Evolutionary conservation across 2,113 vertebrate species (phyloP).

Genomic region (Felis catus): F.catus_Fca126_mat1.0 CM031413.1:31696001-31696500

Average conservation of each 20-base stretch:
- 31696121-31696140: neutral
- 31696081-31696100: neutral
- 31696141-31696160: rapidly evolving
- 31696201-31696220: neutral
- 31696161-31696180: neutral
- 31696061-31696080: neutral
- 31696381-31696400: neutral
- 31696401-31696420: neutral
- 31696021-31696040: neutral
- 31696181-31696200: neutral
- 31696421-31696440: neutral
- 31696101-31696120: neutral
- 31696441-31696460: neutral
- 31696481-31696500: neutral
- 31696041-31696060: neutral
- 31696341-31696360: neutral
- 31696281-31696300: neutral
- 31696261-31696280: neutral
- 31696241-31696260: neutral
- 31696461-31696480: neutral
- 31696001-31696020: neutral
- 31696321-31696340: neutral
- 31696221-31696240: neutral
- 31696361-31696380: neutral
- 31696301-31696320: too few relatives aligned